Evolutionary conservation across 2,888 invertebrate genomes (phyloP), one percentile per base, ranked within the genome.

Genomic region (Catocala fraxini): DNA sequence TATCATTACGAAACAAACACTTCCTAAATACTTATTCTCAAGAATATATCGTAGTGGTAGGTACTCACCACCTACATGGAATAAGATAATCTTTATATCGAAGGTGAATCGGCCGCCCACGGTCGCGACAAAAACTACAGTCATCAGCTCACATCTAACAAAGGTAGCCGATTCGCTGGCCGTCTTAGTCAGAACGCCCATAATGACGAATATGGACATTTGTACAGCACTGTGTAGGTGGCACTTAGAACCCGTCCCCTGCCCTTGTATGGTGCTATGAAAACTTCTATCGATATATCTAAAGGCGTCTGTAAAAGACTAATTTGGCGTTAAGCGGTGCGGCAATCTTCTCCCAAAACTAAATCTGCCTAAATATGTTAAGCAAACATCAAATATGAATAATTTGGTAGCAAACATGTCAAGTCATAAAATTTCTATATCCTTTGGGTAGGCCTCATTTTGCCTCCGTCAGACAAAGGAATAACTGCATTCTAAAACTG

Each of bases 21-120:
- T 86, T 87, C 86, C 85, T 84, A 81, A 85, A 83, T 78, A 62
- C 45, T 12, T 53, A 77, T 73, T 75, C 76, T 76, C 68, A 58
- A 71, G 75, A 61, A 66, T 76, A 77, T 71, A 71, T 73, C 77
- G 60, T 15, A 46, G 46, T 46, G 46, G 46, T 86, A 80, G 82
- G 82, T 79, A 80, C 76, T 70, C 74, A 78, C 87, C 88, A 88
- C 92, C 92, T 89, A 93, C 92, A 83, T 86, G 76, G 71, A 63
- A 75, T 83, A 66, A 81, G 84, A 84, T 86, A 83, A 90, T 89
- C 87, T 89, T 81, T 83, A 87, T 85, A 91, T 91, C 88, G 90
- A 91, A 92, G 92, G 90, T 92, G 89, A 92, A 92, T 91, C 82
- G 87, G 84, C 87, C 92, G 89, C 93, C 93, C 88, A 93, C 93